A percentile compares a stretch with the other conserved stretches of the same genome.
Evolutionary conservation across 2,113 vertebrate genomes (phyloP).

Genomic region (Melanotaenia duboulayi): DNA sequence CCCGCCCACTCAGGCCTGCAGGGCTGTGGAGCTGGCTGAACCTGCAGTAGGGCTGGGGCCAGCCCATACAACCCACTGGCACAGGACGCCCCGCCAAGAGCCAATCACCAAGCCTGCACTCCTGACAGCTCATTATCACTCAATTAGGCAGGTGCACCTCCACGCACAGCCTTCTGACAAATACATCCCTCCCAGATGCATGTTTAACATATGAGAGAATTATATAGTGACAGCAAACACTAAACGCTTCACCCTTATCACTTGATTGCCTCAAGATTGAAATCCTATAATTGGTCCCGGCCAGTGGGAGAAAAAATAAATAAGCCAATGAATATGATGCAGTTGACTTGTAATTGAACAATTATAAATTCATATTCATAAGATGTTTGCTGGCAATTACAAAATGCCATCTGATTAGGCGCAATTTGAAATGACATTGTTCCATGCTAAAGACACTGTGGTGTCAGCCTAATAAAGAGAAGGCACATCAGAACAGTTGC

Average conservation of each 20-base stretch:
- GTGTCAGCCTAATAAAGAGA: slow-evolving; percentile 72
- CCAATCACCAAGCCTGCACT: slow-evolving; percentile 69
- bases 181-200: slow-evolving; percentile 74
- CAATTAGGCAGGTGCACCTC: slow-evolving; percentile 84
- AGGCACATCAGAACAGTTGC: slow-evolving; percentile 53
- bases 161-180: slow-evolving; percentile 67
- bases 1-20: slow-evolving; percentile 68
- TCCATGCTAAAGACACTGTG: slow-evolving; percentile 61
- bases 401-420: slow-evolving; percentile 76
- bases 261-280: slow-evolving; percentile 80
- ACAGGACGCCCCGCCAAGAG: slow-evolving; percentile 64
- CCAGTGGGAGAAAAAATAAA: slow-evolving; percentile 64
- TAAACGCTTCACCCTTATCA: slow-evolving; percentile 75
- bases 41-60: slow-evolving; percentile 61
- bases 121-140: slow-evolving; percentile 83
- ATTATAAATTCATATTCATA: slow-evolving; percentile 80
- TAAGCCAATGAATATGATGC: slow-evolving; percentile 70
- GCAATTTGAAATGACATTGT: slow-evolving; percentile 73
- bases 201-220: slow-evolving; percentile 78
- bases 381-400: slow-evolving; percentile 75
- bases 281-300: slow-evolving; percentile 79
- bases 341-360: slow-evolving; percentile 78
- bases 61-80: slow-evolving; percentile 72
- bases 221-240: slow-evolving; percentile 79
- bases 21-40: slow-evolving; percentile 59